Evolutionary conservation across 1,140 invertebrate species (phyloP).

Genomic region (Bombus vancouverensis): DNA sequence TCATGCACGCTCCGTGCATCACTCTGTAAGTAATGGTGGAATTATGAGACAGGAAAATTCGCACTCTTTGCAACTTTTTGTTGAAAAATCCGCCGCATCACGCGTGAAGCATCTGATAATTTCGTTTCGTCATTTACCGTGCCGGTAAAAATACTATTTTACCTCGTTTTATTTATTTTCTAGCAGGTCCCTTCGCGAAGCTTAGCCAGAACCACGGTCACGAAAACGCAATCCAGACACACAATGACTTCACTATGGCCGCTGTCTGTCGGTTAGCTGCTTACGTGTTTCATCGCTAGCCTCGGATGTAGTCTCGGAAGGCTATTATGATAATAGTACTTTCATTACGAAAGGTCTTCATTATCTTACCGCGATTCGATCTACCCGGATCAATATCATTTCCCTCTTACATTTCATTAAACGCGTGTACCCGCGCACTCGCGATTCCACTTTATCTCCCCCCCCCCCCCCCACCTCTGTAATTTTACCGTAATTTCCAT

Average conservation of each 20-base stretch:
- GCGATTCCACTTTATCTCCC: not conserved
- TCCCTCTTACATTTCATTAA: constrained; percentile 41
- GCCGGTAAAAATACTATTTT: not conserved
- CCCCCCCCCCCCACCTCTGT: not conserved
- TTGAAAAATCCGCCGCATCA: not conserved
- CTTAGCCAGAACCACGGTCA: not conserved
- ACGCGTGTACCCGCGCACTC: not conserved
- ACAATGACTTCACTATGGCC: constrained; percentile 33
- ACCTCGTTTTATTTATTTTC: constrained; percentile 8
- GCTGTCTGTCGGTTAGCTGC: constrained; percentile 6
- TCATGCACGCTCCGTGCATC: not conserved
- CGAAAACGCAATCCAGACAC: constrained; percentile 25
- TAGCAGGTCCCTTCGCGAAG: not conserved
- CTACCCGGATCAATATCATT: constrained; percentile 45
- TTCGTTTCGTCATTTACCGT: not conserved
- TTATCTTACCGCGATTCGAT: constrained; percentile 46
- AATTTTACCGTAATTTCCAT: not conserved
- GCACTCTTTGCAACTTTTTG: not conserved
- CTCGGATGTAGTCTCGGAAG: not conserved
- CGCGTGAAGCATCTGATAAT: too few species aligned
- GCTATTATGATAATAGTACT: constrained; percentile 37
- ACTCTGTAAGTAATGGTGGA: not conserved
- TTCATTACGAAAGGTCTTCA: constrained; percentile 46
- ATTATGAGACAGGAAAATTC: too few species aligned
- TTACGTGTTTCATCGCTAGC: constrained; percentile 34